Conservation (phyloP, 2,113 vertebrate genomes). For the Struthio camelus region DNA sequence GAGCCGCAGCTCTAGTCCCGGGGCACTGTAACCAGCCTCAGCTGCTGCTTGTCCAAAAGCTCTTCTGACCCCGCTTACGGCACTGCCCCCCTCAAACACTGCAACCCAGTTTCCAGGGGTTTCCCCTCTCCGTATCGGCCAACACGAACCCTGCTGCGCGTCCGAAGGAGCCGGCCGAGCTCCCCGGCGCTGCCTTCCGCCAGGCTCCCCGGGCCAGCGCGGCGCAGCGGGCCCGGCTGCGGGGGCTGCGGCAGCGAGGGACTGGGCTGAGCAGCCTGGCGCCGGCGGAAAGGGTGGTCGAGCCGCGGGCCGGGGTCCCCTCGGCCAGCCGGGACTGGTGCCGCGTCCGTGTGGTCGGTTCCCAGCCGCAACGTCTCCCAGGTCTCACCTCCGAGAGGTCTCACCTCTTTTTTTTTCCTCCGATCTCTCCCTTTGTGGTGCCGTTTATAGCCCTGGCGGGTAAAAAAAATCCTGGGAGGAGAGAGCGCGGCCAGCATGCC, state of each 20-base stretch:
- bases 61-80: not conserved
- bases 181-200: not conserved
- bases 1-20: no score
- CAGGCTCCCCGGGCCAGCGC: no score
- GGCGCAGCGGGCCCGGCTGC: no score
- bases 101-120: not conserved
- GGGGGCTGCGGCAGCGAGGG: not conserved
- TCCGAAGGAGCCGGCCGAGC: not conserved
- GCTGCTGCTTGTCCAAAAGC: not conserved
- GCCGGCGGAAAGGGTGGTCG: not conserved
- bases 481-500: no score
- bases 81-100: not conserved
- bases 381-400: not conserved
- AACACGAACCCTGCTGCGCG: not conserved
- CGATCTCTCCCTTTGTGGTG: not conserved
- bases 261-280: not conserved
- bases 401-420: not conserved
- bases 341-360: no score
- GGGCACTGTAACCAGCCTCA: not conserved
- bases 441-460: accelerated
- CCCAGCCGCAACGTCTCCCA: accelerated
- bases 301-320: not conserved
- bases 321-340: no score
- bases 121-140: not conserved
- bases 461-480: no score